Evolutionary conservation across 2,113 vertebrate species (phyloP).

Genomic region (Xiphophorus maculatus): DNA sequence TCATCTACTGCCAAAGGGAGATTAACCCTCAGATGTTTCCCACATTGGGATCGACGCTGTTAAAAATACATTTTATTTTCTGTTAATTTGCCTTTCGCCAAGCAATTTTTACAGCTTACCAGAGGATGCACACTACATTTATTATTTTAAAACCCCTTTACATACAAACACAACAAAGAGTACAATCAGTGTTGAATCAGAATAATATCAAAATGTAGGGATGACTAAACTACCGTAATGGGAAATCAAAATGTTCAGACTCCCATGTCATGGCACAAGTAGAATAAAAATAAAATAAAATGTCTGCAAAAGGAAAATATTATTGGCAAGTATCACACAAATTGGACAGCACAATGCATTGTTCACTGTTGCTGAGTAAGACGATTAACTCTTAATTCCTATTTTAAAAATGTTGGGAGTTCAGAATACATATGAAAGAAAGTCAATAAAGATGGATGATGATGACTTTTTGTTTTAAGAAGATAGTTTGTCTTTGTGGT

Average conservation of each 20-base stretch:
- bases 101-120: not conserved
- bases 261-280: not conserved
- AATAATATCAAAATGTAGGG: not conserved
- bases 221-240: not conserved
- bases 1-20: constrained; percentile 7
- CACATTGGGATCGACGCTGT: not conserved
- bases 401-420: constrained; percentile 5
- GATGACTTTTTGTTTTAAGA: constrained; percentile 5
- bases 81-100: not conserved
- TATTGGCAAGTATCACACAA: not conserved
- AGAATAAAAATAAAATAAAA: not conserved
- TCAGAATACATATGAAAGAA: not conserved
- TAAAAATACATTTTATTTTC: not conserved
- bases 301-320: not conserved
- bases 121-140: not conserved
- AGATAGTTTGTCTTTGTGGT: not conserved
- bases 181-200: not conserved
- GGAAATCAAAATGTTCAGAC: not conserved
- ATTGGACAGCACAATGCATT: not conserved
- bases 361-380: constrained; percentile 7
- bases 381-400: constrained; percentile 6
- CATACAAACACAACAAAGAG: not conserved
- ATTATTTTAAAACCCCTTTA: not conserved
- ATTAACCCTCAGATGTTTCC: constrained; percentile 12
- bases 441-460: not conserved